Conservation (phyloP, 2,113 vertebrate species). For the Chiloscyllium plagiosum region DNA sequence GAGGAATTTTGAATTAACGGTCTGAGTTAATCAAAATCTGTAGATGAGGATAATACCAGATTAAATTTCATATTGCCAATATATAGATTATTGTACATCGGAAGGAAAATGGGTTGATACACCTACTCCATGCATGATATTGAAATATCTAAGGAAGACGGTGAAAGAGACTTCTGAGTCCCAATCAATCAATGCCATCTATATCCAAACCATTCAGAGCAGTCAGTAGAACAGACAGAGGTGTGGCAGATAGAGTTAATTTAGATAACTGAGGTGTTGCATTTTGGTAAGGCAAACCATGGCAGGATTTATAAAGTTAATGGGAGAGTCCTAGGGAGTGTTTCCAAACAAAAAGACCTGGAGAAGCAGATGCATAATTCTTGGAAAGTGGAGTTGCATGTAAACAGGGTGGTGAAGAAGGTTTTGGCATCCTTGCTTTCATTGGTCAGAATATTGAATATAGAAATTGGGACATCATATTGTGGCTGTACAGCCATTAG, state of each 20-base stretch:
- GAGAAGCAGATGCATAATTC: no score
- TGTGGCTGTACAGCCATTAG: no score
- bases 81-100: not conserved
- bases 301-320: no score
- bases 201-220: not conserved
- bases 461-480: no score
- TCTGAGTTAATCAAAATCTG: not conserved
- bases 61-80: not conserved
- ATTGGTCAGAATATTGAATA: no score
- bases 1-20: not conserved
- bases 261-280: no score
- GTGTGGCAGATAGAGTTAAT: not conserved
- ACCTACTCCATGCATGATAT: not conserved
- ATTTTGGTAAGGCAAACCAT: no score
- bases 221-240: not conserved
- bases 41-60: not conserved
- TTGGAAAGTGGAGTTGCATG: no score
- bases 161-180: not conserved
- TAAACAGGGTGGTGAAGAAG: no score
- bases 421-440: no score
- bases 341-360: no score
- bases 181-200: not conserved
- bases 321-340: no score
- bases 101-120: not conserved
- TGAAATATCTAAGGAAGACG: not conserved